phyloP scores from a whole-genome alignment of 1,140 invertebrate genomes.

The Microplitis mediator region DNA sequence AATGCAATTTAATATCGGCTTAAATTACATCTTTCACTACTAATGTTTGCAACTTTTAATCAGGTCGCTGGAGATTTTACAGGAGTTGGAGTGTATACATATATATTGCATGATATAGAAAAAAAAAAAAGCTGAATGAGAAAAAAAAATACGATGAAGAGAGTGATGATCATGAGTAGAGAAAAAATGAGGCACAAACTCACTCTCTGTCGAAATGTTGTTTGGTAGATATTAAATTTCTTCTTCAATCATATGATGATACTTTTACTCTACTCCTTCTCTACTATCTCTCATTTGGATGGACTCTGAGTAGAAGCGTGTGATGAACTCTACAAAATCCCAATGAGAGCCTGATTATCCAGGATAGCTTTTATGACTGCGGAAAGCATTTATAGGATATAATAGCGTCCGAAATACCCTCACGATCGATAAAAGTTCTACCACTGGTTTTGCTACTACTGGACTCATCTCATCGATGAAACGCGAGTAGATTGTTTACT shows the following conservation, averaged over 20 bases:
- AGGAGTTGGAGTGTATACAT: too few relatives aligned
- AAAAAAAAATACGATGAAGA: background rate
- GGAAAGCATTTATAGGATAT: constrained; percentile 24
- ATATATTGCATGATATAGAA: too few relatives aligned
- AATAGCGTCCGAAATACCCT: constrained; percentile 14
- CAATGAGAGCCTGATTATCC: constrained; percentile 28
- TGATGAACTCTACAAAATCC: constrained; percentile 11
- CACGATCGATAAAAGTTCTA: constrained; percentile 29
- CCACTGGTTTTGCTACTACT: constrained; percentile 7
- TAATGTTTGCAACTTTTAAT: constrained; percentile 9
- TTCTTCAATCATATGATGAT: background rate
- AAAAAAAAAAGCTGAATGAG: background rate
- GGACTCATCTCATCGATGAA: background rate
- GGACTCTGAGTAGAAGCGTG: background rate
- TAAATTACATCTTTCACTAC: background rate
- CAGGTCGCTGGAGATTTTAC: background rate
- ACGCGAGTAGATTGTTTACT: background rate
- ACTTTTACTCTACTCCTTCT: too few relatives aligned
- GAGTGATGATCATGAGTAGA: background rate
- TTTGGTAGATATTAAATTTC: background rate
- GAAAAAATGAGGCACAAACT: background rate
- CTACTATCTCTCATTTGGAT: background rate
- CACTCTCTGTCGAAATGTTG: background rate
- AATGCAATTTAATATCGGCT: constrained; percentile 5
- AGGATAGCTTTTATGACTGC: constrained; percentile 18